phyloP scores from a whole-genome alignment of 2,113 vertebrate species.

The Chionis minor region DNA sequence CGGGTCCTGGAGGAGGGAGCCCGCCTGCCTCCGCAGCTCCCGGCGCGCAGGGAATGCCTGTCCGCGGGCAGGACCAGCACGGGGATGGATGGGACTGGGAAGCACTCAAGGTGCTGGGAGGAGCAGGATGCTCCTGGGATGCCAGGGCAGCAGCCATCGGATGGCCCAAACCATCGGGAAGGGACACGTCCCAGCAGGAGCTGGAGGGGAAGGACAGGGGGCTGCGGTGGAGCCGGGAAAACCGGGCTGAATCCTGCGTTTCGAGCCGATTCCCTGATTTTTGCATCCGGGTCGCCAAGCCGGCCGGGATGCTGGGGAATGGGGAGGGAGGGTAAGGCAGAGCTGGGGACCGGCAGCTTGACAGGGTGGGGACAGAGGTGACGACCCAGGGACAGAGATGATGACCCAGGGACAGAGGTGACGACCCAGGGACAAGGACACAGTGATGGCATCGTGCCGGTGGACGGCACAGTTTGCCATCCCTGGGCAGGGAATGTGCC shows the following conservation, averaged over 20 bases:
- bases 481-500: accelerated
- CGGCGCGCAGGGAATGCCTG: not conserved
- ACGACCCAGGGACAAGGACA: not conserved
- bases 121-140: not conserved
- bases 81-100: too few species aligned
- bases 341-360: not conserved
- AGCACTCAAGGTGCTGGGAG: not conserved
- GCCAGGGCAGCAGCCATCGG: too few species aligned
- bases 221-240: not conserved
- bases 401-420: not conserved
- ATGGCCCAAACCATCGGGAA: not conserved
- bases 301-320: not conserved
- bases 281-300: accelerated
- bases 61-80: too few species aligned
- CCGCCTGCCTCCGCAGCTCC: not conserved
- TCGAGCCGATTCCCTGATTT: not conserved
- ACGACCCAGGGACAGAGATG: not conserved
- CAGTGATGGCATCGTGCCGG: accelerated
- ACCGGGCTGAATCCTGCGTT: not conserved
- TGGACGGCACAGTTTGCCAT: not conserved
- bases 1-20: not conserved
- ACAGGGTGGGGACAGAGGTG: not conserved
- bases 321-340: not conserved
- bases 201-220: not conserved
- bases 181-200: not conserved